Conservation (phyloP, 2,797 vertebrate genomes). For the Scomberomorus guttatus region DNA sequence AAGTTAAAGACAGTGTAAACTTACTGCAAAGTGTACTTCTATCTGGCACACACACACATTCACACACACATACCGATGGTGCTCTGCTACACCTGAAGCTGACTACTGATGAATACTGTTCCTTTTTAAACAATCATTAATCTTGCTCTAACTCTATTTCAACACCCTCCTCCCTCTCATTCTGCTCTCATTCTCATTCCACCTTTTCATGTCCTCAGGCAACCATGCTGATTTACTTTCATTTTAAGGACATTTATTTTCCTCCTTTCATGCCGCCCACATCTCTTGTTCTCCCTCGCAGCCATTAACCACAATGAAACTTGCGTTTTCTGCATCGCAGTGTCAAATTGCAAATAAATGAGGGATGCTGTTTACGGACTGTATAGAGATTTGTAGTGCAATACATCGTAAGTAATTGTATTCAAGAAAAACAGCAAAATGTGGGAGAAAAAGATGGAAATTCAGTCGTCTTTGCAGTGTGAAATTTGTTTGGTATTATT, state of each 20-base stretch:
- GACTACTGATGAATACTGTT: constrained; percentile 63
- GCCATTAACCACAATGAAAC: constrained; percentile 27
- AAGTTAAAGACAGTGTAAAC: constrained; percentile 35
- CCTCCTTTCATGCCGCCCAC: constrained; percentile 46
- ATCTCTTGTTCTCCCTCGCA: constrained; percentile 44
- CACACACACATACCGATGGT: background rate
- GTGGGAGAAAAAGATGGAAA: background rate
- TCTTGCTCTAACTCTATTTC: constrained; percentile 56
- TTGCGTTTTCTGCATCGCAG: constrained; percentile 21
- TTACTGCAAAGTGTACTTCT: constrained; percentile 37
- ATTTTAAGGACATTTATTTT: constrained; percentile 70
- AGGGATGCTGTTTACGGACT: constrained; percentile 5
- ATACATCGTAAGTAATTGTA: constrained; percentile 9
- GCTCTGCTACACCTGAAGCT: constrained; percentile 55
- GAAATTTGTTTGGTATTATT: constrained; percentile 1
- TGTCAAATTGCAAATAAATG: constrained; percentile 18
- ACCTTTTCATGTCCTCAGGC: constrained; percentile 69
- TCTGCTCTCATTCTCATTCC: constrained; percentile 58
- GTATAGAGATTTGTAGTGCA: constrained; percentile 1
- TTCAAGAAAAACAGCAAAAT: background rate
- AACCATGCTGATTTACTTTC: constrained; percentile 70
- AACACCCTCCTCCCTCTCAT: constrained; percentile 30
- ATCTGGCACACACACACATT: background rate
- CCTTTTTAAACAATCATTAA: constrained; percentile 73
- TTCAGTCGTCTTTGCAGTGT: background rate